Percentiles rank a stretch among this genome's conserved stretches.
phyloP scores from a whole-genome alignment of 2,888 invertebrate genomes.

The Achlya flavicornis region DNA sequence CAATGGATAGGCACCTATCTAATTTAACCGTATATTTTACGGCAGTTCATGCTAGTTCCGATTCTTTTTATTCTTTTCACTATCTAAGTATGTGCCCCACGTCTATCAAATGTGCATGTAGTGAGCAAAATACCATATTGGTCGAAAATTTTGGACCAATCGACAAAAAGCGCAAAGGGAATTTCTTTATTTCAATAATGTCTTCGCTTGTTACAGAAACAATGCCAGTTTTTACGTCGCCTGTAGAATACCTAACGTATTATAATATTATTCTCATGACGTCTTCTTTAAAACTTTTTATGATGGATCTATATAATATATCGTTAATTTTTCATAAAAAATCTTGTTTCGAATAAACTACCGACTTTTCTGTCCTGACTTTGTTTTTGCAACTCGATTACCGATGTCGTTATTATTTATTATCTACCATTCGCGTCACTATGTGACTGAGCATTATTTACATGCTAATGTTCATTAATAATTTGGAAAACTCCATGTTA shows the following conservation, averaged over 20 bases:
- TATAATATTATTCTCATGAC: not conserved
- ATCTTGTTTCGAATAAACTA: not conserved
- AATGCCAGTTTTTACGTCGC: not conserved
- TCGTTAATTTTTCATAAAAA: too few species aligned
- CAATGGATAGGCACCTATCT: conserved; percentile 36
- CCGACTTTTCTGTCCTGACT: not conserved
- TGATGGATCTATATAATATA: too few species aligned
- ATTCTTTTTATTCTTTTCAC: conserved; percentile 37
- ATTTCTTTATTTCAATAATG: conserved; percentile 16
- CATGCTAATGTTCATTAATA: conserved; percentile 52
- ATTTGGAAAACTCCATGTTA: conserved; percentile 44
- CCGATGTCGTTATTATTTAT: conserved; percentile 24
- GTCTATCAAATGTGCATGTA: conserved; percentile 70
- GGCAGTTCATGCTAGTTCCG: conserved; percentile 75
- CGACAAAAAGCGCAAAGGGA: conserved; percentile 57
- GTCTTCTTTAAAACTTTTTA: not conserved
- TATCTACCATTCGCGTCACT: conserved; percentile 45
- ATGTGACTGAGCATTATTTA: conserved; percentile 64
- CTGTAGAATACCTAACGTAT: not conserved
- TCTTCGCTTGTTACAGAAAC: not conserved
- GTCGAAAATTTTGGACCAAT: conserved; percentile 68
- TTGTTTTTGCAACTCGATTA: conserved; percentile 15
- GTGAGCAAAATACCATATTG: conserved; percentile 65
- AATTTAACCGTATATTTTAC: conserved; percentile 46
- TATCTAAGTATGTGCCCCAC: conserved; percentile 72